A percentile compares a stretch with the other conserved stretches of the same genome.
Conservation (phyloP, 2,113 vertebrate species). For the Gymnarchus niloticus region DNA sequence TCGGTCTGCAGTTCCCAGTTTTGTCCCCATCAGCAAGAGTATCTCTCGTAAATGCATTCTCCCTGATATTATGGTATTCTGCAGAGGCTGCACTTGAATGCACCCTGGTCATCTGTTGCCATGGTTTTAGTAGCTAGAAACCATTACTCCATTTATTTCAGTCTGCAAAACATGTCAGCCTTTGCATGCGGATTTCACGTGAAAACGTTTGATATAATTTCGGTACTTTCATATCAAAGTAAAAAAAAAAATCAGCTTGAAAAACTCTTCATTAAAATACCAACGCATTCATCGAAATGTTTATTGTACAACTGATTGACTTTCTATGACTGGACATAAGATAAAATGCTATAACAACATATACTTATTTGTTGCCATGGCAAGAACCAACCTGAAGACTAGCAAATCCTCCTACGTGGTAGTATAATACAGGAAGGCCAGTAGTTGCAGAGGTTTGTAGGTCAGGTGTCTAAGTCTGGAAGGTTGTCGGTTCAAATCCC, state of each 20-base stretch:
- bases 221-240: neutral
- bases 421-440: too few relatives aligned
- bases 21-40: neutral
- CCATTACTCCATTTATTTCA: constrained; percentile 5
- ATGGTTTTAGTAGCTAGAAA: constrained; percentile 14
- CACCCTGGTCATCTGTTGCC: constrained; percentile 15
- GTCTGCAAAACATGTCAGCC: neutral
- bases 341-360: neutral
- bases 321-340: neutral
- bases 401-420: neutral
- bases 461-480: too few relatives aligned
- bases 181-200: neutral
- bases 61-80: constrained; percentile 14
- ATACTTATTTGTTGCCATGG: neutral
- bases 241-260: neutral
- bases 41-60: neutral
- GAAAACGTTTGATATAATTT: neutral
- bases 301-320: neutral
- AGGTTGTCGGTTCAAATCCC: too few relatives aligned
- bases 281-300: neutral
- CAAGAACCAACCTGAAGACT: neutral
- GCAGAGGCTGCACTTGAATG: constrained; percentile 14
- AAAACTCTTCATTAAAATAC: neutral
- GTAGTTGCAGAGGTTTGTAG: too few relatives aligned
- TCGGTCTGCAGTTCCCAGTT: neutral